Evolutionary conservation across 1,140 invertebrate species (phyloP).

Genomic region (Psilanteris sp.): DNA sequence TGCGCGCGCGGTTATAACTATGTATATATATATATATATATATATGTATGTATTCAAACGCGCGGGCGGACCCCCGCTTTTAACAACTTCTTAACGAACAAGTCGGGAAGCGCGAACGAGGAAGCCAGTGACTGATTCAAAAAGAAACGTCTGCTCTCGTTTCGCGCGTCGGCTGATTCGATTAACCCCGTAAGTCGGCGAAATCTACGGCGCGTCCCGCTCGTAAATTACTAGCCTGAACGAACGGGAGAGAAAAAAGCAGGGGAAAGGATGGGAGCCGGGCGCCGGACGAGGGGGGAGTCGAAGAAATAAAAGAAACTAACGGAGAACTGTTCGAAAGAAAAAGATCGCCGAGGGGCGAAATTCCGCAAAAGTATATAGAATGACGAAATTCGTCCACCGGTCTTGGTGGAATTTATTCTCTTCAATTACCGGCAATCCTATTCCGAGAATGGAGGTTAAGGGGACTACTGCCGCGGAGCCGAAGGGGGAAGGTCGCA

Average conservation of each 20-base stretch:
- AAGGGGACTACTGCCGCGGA: slow-evolving; percentile 40
- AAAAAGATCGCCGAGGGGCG: slow-evolving; percentile 6
- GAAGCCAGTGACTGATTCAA: too few relatives aligned
- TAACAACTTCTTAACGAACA: too few relatives aligned
- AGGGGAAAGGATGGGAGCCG: not conserved
- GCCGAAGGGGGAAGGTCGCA: slow-evolving; percentile 47
- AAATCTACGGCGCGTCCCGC: slow-evolving; percentile 17
- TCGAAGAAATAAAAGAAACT: not conserved
- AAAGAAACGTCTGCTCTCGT: slow-evolving; percentile 10
- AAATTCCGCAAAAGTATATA: slow-evolving; percentile 35
- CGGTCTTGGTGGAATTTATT: slow-evolving; percentile 50
- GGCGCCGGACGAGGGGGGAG: too few relatives aligned
- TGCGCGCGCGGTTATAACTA: slow-evolving; percentile 2
- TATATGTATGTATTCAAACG: too few relatives aligned
- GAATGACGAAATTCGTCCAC: slow-evolving; percentile 18
- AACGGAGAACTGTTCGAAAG: too few relatives aligned
- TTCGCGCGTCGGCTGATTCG: slow-evolving; percentile 22
- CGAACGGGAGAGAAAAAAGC: not conserved
- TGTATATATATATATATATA: too few relatives aligned
- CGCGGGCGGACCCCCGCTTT: too few relatives aligned
- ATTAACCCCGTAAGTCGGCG: slow-evolving; percentile 18
- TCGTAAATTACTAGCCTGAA: slow-evolving; percentile 23
- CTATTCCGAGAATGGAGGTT: slow-evolving; percentile 56
- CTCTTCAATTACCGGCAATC: slow-evolving; percentile 54
- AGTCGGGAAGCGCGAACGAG: too few relatives aligned